Evolutionary conservation across 1,140 invertebrate genomes (phyloP).

Genomic region (Eueides isabella): DNA sequence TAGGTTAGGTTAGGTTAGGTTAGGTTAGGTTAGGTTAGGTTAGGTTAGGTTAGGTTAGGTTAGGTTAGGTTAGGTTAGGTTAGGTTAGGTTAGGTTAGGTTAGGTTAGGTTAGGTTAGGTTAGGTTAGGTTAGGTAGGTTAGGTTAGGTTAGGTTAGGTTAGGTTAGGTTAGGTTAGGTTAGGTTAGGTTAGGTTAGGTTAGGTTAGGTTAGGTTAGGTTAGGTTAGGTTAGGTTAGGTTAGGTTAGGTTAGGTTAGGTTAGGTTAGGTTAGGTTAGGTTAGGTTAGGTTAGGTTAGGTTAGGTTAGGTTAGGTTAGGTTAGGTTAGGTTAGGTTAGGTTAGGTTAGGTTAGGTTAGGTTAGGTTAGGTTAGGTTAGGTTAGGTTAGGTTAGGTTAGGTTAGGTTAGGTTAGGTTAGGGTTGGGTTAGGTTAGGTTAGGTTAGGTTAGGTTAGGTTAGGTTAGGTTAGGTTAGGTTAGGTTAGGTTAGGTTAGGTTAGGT

Average conservation of each 20-base stretch:
- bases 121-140: no score
- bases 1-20: constrained; percentile 31
- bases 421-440: no score
- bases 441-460: constrained; percentile 26
- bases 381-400: constrained; percentile 42
- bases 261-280: constrained; percentile 41
- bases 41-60: constrained; percentile 48
- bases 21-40: constrained; percentile 62
- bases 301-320: constrained; percentile 36
- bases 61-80: constrained; percentile 47
- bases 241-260: constrained; percentile 41
- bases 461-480: constrained; percentile 30
- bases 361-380: constrained; percentile 44
- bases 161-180: constrained; percentile 49
- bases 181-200: constrained; percentile 37
- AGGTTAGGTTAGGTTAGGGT: constrained; percentile 47
- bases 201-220: constrained; percentile 52
- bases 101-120: constrained; percentile 47
- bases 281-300: constrained; percentile 37
- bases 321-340: constrained; percentile 29
- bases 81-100: constrained; percentile 45
- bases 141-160: no score
- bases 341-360: constrained; percentile 34
- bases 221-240: constrained; percentile 51
- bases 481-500: constrained; percentile 29